phyloP scores from a whole-genome alignment of 2,888 invertebrate genomes.

The Mamestra brassicae region DNA sequence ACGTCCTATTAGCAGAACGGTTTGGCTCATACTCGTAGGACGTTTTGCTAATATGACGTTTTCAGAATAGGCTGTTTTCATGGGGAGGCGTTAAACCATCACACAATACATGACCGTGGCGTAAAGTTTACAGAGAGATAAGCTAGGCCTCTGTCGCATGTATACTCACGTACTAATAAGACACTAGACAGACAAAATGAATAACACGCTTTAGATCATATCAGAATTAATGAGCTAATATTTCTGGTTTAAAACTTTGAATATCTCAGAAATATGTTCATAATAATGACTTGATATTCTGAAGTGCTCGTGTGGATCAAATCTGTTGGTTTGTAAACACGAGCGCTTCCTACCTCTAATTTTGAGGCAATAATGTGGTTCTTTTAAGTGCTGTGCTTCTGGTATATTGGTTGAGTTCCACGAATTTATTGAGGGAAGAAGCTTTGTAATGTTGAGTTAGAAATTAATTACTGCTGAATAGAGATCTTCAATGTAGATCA shows the following conservation, averaged over 20 bases:
- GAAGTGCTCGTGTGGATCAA: slow-evolving; percentile 35
- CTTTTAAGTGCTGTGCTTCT: slow-evolving; percentile 19
- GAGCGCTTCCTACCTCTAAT: slow-evolving; percentile 1
- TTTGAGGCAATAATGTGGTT: slow-evolving; percentile 8
- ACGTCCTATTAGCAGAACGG: too few species aligned
- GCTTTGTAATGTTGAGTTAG: not conserved
- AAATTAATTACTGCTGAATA: too few species aligned
- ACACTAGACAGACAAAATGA: slow-evolving; percentile 34
- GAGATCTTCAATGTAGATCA: not conserved
- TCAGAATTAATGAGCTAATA: slow-evolving; percentile 58
- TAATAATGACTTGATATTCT: slow-evolving; percentile 51
- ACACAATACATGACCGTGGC: too few species aligned
- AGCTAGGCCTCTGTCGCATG: slow-evolving; percentile 5
- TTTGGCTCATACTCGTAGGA: too few species aligned
- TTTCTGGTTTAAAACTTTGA: slow-evolving; percentile 44
- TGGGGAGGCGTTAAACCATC: too few species aligned
- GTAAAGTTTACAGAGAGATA: too few species aligned
- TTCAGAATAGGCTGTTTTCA: too few species aligned
- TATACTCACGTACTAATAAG: slow-evolving; percentile 28
- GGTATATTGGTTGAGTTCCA: not conserved
- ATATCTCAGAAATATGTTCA: slow-evolving; percentile 44
- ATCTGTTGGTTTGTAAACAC: slow-evolving; percentile 20
- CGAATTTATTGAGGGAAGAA: not conserved
- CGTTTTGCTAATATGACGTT: too few species aligned
- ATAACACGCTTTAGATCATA: slow-evolving; percentile 52